Conservation (phyloP, 2,797 vertebrate genomes). For the Halcyon smyrnensis region DNA sequence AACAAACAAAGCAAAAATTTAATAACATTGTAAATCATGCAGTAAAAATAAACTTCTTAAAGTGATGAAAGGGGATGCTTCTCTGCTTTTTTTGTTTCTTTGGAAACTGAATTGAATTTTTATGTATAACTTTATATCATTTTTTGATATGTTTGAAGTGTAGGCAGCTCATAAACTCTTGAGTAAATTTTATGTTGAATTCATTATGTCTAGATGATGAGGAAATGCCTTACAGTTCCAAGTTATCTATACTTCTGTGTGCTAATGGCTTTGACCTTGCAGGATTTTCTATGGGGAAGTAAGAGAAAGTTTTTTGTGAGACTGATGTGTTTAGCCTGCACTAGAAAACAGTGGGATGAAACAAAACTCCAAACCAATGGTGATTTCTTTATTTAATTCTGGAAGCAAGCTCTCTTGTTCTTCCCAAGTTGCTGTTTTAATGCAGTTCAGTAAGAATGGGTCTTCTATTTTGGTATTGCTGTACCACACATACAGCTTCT, state of each 20-base stretch:
- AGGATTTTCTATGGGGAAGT: neutral
- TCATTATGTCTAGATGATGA: neutral
- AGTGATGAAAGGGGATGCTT: neutral
- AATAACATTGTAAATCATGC: neutral
- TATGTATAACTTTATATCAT: neutral
- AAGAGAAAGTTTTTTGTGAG: neutral
- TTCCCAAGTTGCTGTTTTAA: neutral
- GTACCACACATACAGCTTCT: neutral
- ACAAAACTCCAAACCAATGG: neutral
- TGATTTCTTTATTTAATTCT: neutral
- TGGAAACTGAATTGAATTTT: neutral
- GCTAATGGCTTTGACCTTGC: neutral
- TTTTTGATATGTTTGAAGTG: neutral
- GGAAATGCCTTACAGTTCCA: neutral
- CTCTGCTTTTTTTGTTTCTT: neutral
- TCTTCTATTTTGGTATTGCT: neutral
- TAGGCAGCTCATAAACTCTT: neutral
- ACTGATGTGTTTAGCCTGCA: neutral
- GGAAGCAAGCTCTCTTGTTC: neutral
- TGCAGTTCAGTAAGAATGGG: neutral
- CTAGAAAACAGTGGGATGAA: neutral
- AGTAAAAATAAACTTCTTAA: neutral
- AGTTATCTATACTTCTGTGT: neutral
- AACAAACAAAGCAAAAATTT: neutral
- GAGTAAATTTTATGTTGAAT: neutral